Base-by-base conservation (phyloP, 2,888 invertebrate species). In the Netelia fuscicornis region DNA sequence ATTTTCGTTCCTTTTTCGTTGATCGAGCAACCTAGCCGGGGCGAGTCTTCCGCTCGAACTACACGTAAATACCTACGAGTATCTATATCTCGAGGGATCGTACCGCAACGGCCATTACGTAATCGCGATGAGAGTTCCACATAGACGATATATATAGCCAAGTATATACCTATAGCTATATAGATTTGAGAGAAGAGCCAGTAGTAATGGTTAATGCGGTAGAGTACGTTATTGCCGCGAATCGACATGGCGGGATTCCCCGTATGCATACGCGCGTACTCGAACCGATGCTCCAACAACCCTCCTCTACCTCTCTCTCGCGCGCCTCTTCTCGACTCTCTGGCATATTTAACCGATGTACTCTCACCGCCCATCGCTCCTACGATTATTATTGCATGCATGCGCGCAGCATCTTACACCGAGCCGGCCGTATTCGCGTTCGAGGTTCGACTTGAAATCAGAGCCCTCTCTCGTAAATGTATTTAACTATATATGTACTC, bases 91-190 rank as follows among this genome's bases (percentile, higher is more conserved):
- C 6, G 37, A 37, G 37, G 37, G 37, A 37, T 25, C 11, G 20
- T 25, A 25, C 62, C 13, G 13, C 48, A 23, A 42, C 78, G 25
- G 52, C 70, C 30, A 78, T 85, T 79, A 78, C 78, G 75, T 74
- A 82, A 85, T 42, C 84, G 74, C 52, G 84, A 78, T 85, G 81
- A 81, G 78, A 56, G 78, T 56, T 71, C 56, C 65, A 77, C 58
- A 81, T 77, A 60, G 37, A 81, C 56, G 25, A 25, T 58, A 44
- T 9, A 64, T 68, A 48, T 52, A 62, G 56, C 44, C 10, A 71
- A 64, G 42, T 78, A 30, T 30, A 10, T 58, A 20, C 5, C 20
- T 20, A 56, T 17, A 20, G 20, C n/a, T 9, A 56, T 56, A 20
- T 56, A 56, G 37, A 20, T 48, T 56, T 17, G 71, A 65, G 68